Percentiles rank a stretch among this genome's conserved stretches.
Evolutionary conservation across 2,113 vertebrate species (phyloP).

Genomic region (Protomyctophum bolini): DNA sequence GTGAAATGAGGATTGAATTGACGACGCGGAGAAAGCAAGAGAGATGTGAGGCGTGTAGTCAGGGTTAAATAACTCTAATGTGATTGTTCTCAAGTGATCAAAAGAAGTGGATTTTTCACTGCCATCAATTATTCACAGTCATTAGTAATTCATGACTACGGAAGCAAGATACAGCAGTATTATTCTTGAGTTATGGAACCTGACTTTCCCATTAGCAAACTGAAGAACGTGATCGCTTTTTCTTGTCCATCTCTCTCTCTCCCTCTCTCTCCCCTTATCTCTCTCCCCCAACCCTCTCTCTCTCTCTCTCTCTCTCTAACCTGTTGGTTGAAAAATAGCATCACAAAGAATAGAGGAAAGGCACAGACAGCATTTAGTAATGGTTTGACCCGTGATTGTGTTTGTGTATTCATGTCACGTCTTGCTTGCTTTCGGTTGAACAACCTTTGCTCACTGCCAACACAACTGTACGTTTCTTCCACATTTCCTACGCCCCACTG

Average conservation of each 20-base stretch:
- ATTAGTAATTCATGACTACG: conserved; percentile 41
- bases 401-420: conserved; percentile 1
- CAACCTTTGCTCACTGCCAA: neutral
- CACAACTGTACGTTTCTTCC: too few relatives aligned
- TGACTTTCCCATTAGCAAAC: conserved; percentile 23
- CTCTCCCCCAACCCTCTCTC: neutral
- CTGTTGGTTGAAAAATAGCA: conserved; percentile 2
- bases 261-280: neutral
- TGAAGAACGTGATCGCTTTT: too few relatives aligned
- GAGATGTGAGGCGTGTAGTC: neutral
- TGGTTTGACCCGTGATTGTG: conserved; percentile 30
- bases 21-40: conserved; percentile 4
- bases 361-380: neutral
- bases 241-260: neutral
- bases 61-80: conserved; percentile 30
- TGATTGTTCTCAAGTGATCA: conserved; percentile 44
- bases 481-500: too few relatives aligned
- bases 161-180: conserved; percentile 40
- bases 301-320: neutral
- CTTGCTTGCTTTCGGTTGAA: conserved; percentile 28
- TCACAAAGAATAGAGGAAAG: neutral
- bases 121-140: conserved; percentile 40
- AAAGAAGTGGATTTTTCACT: conserved; percentile 34
- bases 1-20: conserved; percentile 5
- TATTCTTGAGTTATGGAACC: conserved; percentile 33